A percentile compares a stretch with the other conserved stretches of the same genome.
These are phyloP conservation scores for Macrophya alboannulata DNA, from an alignment of 2,888 invertebrate genomes.

Conservation along the genomic window DNA sequence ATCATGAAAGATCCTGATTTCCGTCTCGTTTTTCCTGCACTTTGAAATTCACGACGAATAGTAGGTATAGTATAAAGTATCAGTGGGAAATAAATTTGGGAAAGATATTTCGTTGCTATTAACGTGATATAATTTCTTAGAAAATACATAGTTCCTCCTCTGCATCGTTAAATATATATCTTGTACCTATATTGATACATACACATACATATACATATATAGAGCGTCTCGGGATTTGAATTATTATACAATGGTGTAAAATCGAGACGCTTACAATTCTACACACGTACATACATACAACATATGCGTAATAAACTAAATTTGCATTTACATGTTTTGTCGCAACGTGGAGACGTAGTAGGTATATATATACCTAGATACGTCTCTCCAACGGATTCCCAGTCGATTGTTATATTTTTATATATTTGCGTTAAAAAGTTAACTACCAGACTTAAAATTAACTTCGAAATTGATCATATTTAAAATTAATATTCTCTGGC, in stretches of 20 bases:
- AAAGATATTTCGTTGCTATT: slow-evolving; percentile 65
- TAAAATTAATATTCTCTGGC: slow-evolving; percentile 18
- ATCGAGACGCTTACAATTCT: slow-evolving; percentile 29
- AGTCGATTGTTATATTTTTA: neutral
- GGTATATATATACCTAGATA: slow-evolving; percentile 22
- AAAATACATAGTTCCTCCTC: slow-evolving; percentile 67
- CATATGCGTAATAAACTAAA: slow-evolving; percentile 9
- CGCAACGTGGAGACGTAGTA: slow-evolving; percentile 25
- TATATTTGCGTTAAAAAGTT: neutral
- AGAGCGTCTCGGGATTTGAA: slow-evolving; percentile 48
- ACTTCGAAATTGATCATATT: neutral
- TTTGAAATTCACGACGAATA: neutral
- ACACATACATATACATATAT: slow-evolving; percentile 27
- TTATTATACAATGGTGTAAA: slow-evolving; percentile 43
- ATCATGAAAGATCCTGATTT: too few relatives aligned
- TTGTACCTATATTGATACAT: slow-evolving; percentile 52
- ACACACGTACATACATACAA: slow-evolving; percentile 1
- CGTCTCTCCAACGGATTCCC: neutral
- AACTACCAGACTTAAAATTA: neutral
- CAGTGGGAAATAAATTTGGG: neutral
- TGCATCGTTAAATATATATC: slow-evolving; percentile 62
- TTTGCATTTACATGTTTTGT: slow-evolving; percentile 38
- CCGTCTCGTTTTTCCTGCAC: neutral
- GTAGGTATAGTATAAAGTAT: neutral
- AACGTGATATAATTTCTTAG: slow-evolving; percentile 70